These are phyloP conservation scores for Monopterus albus DNA, from an alignment of 2,113 vertebrate genomes.

Conservation along the genomic window DNA sequence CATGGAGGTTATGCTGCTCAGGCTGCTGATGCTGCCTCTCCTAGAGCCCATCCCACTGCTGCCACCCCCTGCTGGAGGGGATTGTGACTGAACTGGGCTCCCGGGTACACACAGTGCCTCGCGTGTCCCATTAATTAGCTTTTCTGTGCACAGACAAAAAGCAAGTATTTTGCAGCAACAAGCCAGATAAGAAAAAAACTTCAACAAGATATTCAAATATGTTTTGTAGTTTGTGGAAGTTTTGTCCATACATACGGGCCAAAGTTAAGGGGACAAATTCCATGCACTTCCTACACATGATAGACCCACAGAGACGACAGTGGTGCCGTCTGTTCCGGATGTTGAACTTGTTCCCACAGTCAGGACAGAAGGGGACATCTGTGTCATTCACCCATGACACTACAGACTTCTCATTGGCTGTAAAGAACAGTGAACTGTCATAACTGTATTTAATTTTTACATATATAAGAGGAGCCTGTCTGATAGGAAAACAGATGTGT, in stretches of 20 bases:
- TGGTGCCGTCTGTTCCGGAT: constrained; percentile 95
- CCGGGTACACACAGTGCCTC: constrained; percentile 85
- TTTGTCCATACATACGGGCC: constrained; percentile 85
- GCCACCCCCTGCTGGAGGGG: constrained; percentile 58
- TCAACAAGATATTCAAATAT: not conserved
- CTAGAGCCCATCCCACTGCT: constrained; percentile 85
- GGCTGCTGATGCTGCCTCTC: constrained; percentile 90
- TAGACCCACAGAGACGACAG: constrained; percentile 96
- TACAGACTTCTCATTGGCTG: constrained; percentile 94
- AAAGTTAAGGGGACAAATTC: constrained; percentile 90
- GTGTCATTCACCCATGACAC: constrained; percentile 97
- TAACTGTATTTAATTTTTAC: not conserved
- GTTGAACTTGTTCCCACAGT: constrained; percentile 95
- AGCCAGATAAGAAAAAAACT: not conserved
- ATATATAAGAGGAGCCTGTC: not conserved
- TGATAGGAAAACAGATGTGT: not conserved
- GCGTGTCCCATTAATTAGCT: constrained; percentile 90
- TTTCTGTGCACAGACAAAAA: constrained; percentile 78
- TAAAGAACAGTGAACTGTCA: constrained; percentile 1
- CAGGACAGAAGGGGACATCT: constrained; percentile 97
- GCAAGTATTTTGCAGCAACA: not conserved
- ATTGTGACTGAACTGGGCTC: constrained; percentile 84
- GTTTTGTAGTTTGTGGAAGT: not conserved
- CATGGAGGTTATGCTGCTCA: constrained; percentile 93
- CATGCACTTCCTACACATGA: constrained; percentile 97